A percentile compares a stretch with the other conserved stretches of the same genome.
phyloP scores from a whole-genome alignment of 2,113 vertebrate genomes.

The Xenus cinereus region DNA sequence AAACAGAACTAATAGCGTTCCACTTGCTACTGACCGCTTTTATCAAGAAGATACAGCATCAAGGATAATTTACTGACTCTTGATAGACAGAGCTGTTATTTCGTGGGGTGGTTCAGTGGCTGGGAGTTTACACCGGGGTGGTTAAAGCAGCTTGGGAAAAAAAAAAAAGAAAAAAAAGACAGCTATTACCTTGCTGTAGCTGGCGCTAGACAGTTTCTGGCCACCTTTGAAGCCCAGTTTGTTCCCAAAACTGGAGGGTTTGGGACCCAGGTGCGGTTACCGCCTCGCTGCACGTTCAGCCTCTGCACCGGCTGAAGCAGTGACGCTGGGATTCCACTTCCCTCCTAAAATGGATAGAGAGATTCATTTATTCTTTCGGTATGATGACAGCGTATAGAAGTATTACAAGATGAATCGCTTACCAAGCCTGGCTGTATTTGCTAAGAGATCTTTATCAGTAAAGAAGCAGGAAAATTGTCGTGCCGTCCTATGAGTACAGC shows the following conservation, averaged over 20 bases:
- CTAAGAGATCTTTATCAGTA: background rate
- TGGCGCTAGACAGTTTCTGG: background rate
- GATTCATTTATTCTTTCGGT: background rate
- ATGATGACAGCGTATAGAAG: background rate
- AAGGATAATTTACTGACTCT: background rate
- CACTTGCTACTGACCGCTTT: background rate
- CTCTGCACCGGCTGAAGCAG: background rate
- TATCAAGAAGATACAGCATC: background rate
- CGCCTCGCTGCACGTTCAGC: background rate
- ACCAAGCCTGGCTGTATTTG: background rate
- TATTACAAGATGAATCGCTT: background rate
- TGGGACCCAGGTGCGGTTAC: background rate
- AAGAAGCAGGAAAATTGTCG: background rate
- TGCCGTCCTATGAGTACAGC: background rate
- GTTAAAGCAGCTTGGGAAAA: background rate
- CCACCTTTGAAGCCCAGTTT: background rate
- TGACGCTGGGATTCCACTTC: background rate
- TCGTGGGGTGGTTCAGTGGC: background rate
- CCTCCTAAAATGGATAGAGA: background rate
- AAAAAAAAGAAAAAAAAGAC: background rate
- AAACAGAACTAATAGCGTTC: background rate
- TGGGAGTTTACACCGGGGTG: background rate
- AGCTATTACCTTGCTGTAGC: background rate
- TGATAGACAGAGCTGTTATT: background rate
- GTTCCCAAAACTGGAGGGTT: background rate